These are phyloP conservation scores for Pan paniscus DNA, from an alignment of 2,113 vertebrate species.

Conservation along the genomic window DNA sequence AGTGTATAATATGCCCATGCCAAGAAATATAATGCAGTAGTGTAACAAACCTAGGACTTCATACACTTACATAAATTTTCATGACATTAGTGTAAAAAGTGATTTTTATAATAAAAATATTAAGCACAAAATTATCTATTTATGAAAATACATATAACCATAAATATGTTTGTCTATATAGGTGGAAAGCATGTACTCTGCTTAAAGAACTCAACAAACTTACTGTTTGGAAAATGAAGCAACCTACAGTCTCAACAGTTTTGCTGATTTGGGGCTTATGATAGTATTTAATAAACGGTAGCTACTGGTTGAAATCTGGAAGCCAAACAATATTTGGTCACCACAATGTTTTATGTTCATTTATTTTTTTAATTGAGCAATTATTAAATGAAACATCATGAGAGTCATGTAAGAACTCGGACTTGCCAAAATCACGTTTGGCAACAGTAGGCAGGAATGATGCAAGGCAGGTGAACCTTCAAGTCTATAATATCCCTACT, in stretches of 20 bases:
- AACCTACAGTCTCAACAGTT: background rate
- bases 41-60: background rate
- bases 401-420: background rate
- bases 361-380: background rate
- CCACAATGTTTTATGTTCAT: background rate
- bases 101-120: background rate
- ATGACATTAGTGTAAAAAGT: background rate
- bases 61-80: background rate
- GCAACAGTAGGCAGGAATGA: background rate
- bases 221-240: background rate
- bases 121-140: background rate
- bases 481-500: accelerated
- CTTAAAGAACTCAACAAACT: background rate
- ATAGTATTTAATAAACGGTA: background rate
- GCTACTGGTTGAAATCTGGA: background rate
- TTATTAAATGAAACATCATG: background rate
- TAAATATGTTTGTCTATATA: background rate
- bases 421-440: background rate
- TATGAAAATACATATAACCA: background rate
- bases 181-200: background rate
- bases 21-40: background rate
- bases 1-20: background rate
- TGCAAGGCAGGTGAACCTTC: background rate
- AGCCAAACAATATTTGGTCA: background rate
- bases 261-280: background rate